Base-by-base conservation (phyloP, 2,888 invertebrate genomes). In the Abscondita cerata region DNA sequence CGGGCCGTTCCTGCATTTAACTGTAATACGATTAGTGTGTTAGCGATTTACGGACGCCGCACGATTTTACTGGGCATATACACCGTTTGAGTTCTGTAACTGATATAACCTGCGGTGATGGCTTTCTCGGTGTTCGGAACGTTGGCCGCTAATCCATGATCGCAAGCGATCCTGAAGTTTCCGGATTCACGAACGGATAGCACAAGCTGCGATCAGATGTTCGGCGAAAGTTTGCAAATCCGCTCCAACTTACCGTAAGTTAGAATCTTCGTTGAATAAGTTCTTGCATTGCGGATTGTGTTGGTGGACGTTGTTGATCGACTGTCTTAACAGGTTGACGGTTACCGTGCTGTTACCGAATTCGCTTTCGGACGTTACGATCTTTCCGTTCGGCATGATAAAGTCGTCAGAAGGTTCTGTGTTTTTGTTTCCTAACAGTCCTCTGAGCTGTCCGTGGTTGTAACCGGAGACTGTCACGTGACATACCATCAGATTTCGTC, bases 361-460 rank as follows among this genome's bases (percentile, higher is more conserved):
- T 36, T 88, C 88, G 38, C 86, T 83, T 62, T 86, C 85, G 4
- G 70, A 63, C 0, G 67, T 60, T 2, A 75, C 79, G 72, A 93
- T 87, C 81, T 89, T 88, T 72, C 92, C 92, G 68, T 89, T 88
- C 11, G 92, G 89, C 34, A 88, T 81, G 58, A 87, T 86, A 78
- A 89, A 89, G 80, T 97, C 97, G 74, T 96, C 94, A 77, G 83
- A 89, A 2, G 89, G 89, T 75, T 97, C 97, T 74, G 92, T 89
- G 85, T 96, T 95, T 59, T 91, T 93, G 71, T 92, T 92, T 63
- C 95, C 95, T 9, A 96, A 84, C 1, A 97, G 85, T 75, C 97
- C 96, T 11, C 91, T 89, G 1, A 92, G 82, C 75, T 91, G 93
- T 69, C 92, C 93, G 46, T 90, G 89, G 80, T 96, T 96, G 86